These are phyloP conservation scores for Gasterosteus nipponicus DNA, from an alignment of 2,113 vertebrate species.

Conservation along the genomic window DNA sequence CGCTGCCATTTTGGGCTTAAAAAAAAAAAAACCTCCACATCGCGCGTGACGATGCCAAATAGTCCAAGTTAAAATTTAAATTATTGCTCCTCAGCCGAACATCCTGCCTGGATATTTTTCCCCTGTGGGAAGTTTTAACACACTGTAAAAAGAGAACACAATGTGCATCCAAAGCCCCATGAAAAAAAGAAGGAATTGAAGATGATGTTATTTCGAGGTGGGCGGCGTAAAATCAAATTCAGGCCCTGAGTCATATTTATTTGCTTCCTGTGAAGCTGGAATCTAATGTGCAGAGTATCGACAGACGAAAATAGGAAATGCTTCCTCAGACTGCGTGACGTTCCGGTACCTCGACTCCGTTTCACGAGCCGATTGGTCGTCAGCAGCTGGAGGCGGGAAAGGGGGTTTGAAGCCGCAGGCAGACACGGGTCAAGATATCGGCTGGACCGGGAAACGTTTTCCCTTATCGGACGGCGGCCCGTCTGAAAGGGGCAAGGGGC, in stretches of 20 bases:
- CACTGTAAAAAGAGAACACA: slow-evolving; percentile 36
- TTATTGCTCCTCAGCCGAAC: slow-evolving; percentile 45
- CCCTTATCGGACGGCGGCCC: not conserved
- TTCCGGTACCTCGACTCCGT: not conserved
- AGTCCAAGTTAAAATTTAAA: slow-evolving; percentile 7
- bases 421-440: not conserved
- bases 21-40: slow-evolving; percentile 13
- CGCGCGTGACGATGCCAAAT: not conserved
- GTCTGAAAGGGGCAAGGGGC: slow-evolving; percentile 13
- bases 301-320: slow-evolving; percentile 11
- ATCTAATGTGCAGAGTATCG: slow-evolving; percentile 1
- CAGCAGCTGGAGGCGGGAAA: slow-evolving; percentile 1
- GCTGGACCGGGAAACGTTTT: not conserved
- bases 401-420: slow-evolving; percentile 3
- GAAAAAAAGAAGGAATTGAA: slow-evolving; percentile 41
- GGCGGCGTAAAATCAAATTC: slow-evolving; percentile 42
- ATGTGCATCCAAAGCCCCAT: slow-evolving; percentile 38
- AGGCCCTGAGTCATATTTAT: slow-evolving; percentile 21
- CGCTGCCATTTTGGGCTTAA: slow-evolving; percentile 33
- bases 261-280: slow-evolving; percentile 17
- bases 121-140: slow-evolving; percentile 47
- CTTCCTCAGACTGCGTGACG: not conserved
- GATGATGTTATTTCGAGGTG: slow-evolving; percentile 39
- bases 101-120: slow-evolving; percentile 46
- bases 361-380: not conserved